Percentiles rank a stretch among this genome's conserved stretches.
phyloP scores from a whole-genome alignment of 2,113 vertebrate genomes.

The Hemicordylus capensis region DNA sequence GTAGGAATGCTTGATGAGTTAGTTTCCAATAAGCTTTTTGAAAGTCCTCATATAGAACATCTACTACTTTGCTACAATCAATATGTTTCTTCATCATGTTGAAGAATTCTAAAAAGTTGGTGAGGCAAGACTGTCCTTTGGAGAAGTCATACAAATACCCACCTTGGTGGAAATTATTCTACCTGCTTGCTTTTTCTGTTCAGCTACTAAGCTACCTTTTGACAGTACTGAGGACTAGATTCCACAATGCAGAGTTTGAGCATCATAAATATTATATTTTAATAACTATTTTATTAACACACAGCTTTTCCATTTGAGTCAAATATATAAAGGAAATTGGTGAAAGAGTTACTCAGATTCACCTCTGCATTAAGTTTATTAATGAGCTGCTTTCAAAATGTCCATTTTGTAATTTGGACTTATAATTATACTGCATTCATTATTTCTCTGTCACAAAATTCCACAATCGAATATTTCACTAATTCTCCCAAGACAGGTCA shows the following conservation, averaged over 20 bases:
- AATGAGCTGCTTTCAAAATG: background rate
- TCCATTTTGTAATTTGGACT: background rate
- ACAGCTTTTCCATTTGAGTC: background rate
- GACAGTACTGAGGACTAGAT: background rate
- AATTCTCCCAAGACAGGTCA: conserved; percentile 59
- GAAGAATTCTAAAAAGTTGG: too few relatives aligned
- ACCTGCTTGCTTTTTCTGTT: too few relatives aligned
- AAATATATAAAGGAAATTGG: background rate
- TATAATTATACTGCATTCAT: conserved; percentile 10
- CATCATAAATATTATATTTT: background rate
- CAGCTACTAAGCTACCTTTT: background rate
- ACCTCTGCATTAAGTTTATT: background rate
- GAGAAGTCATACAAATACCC: too few relatives aligned
- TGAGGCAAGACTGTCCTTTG: too few relatives aligned
- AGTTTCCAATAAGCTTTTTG: too few relatives aligned
- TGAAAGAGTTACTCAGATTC: background rate
- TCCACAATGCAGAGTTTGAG: too few relatives aligned
- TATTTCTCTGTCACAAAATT: conserved; percentile 41
- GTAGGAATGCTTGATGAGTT: too few relatives aligned
- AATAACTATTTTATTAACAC: conserved; percentile 19
- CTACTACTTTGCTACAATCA: too few relatives aligned
- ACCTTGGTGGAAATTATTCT: too few relatives aligned
- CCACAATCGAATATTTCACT: conserved; percentile 63
- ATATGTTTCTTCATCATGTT: too few relatives aligned
- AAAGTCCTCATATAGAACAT: too few relatives aligned